Evolutionary conservation across 2,888 invertebrate genomes (phyloP).

Genomic region (Dioctria rufipes): DNA sequence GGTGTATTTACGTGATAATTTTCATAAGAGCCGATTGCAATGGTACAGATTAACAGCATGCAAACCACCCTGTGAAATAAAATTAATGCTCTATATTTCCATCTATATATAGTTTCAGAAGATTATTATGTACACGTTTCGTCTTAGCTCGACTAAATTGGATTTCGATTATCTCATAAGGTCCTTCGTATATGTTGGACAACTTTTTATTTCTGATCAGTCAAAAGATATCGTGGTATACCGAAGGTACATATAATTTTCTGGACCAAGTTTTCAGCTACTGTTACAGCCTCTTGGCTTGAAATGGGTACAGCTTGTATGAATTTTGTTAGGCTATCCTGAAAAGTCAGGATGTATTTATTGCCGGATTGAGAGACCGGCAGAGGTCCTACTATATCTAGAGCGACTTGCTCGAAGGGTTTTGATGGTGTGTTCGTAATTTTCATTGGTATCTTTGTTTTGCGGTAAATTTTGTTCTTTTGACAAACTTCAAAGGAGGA

Average conservation of each 20-base stretch:
- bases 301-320: slow-evolving; percentile 61
- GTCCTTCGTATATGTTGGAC: too few species aligned
- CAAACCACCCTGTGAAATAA: too few species aligned
- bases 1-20: too few species aligned
- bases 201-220: not conserved
- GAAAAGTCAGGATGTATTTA: slow-evolving; percentile 62
- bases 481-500: slow-evolving; percentile 62
- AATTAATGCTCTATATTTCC: too few species aligned
- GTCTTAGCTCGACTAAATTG: too few species aligned
- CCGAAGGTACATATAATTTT: not conserved
- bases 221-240: not conserved
- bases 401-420: slow-evolving; percentile 62
- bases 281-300: slow-evolving; percentile 64
- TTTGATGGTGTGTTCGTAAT: slow-evolving; percentile 62
- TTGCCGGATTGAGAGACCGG: slow-evolving; percentile 60
- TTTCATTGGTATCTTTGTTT: slow-evolving; percentile 57
- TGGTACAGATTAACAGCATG: too few species aligned
- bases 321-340: slow-evolving; percentile 63
- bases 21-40: too few species aligned
- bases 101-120: too few species aligned
- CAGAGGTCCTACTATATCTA: slow-evolving; percentile 64
- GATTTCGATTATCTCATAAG: too few species aligned
- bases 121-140: too few species aligned
- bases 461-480: slow-evolving; percentile 57
- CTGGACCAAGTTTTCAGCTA: slow-evolving; percentile 60